Conservation (phyloP, 2,797 vertebrate genomes). For the Coregonus ussuriensis region DNA sequence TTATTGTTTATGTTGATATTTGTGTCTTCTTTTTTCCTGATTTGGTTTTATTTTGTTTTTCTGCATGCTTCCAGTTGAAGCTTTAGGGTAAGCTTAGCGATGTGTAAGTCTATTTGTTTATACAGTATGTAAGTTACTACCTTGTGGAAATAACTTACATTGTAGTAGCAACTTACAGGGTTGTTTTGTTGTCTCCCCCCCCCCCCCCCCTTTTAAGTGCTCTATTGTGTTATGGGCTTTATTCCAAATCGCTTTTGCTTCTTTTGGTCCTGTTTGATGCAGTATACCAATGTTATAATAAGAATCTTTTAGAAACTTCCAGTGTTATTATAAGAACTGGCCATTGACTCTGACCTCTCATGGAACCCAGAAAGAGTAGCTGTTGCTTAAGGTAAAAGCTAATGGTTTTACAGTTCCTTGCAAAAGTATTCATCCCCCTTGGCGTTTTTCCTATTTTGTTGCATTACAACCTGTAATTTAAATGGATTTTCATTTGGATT, state of each 20-base stretch:
- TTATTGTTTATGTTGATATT: slow-evolving; percentile 52
- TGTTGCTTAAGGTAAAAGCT: not conserved
- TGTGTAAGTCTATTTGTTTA: not conserved
- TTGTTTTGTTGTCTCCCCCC: slow-evolving; percentile 21
- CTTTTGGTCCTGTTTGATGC: not conserved
- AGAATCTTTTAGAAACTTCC: not conserved
- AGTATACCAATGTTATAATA: no score
- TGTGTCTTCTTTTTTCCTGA: slow-evolving; percentile 55
- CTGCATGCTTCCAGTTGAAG: slow-evolving; percentile 86
- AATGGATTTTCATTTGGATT: no score
- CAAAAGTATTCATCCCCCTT: no score
- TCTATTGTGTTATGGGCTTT: no score
- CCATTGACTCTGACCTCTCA: not conserved
- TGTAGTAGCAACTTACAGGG: slow-evolving; percentile 31
- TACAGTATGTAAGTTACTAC: not conserved
- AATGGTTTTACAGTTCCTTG: not conserved
- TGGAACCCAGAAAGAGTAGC: not conserved
- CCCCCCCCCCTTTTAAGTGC: no score
- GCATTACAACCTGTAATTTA: no score
- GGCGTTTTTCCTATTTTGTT: no score
- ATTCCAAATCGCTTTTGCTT: not conserved
- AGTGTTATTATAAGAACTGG: not conserved
- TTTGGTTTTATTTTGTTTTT: slow-evolving; percentile 60
- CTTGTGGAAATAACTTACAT: slow-evolving; percentile 14
- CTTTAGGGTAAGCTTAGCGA: slow-evolving; percentile 76